Conservation (phyloP, 2,888 invertebrate species). For the Hemithea aestivaria region DNA sequence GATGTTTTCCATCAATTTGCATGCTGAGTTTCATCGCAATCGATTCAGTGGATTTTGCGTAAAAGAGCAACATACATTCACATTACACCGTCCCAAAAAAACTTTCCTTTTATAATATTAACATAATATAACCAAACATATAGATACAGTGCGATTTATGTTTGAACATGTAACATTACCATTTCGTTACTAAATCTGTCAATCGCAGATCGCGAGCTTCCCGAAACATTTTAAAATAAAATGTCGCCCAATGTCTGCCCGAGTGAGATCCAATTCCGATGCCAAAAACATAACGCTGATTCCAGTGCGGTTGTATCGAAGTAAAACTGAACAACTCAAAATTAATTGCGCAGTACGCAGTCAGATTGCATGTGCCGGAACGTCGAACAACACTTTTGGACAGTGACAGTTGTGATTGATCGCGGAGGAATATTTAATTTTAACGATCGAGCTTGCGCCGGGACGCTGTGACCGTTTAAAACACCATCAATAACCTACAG, state of each 20-base stretch:
- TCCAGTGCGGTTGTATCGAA: slow-evolving; percentile 5
- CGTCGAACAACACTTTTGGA: slow-evolving; percentile 24
- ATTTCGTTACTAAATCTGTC: too few species aligned
- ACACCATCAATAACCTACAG: slow-evolving; percentile 24
- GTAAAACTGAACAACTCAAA: slow-evolving; percentile 20
- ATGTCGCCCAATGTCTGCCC: slow-evolving; percentile 1
- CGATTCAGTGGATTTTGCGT: too few species aligned
- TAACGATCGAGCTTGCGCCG: slow-evolving; percentile 19
- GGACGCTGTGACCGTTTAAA: slow-evolving; percentile 19
- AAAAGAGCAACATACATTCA: too few species aligned
- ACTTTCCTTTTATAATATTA: too few species aligned
- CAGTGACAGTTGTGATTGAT: slow-evolving; percentile 29
- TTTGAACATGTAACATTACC: too few species aligned
- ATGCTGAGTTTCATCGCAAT: too few species aligned
- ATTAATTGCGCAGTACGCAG: slow-evolving; percentile 25
- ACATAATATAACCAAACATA: too few species aligned
- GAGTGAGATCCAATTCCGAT: slow-evolving; percentile 10
- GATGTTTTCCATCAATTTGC: too few species aligned
- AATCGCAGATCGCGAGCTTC: too few species aligned
- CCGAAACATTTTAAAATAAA: background rate
- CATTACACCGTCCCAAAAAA: too few species aligned
- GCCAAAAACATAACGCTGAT: slow-evolving; percentile 8
- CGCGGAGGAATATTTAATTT: slow-evolving; percentile 26
- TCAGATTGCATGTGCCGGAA: slow-evolving; percentile 19
- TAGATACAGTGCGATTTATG: too few species aligned